Conservation (phyloP, 2,113 vertebrate genomes). For the Lepidothrix coronata region DNA sequence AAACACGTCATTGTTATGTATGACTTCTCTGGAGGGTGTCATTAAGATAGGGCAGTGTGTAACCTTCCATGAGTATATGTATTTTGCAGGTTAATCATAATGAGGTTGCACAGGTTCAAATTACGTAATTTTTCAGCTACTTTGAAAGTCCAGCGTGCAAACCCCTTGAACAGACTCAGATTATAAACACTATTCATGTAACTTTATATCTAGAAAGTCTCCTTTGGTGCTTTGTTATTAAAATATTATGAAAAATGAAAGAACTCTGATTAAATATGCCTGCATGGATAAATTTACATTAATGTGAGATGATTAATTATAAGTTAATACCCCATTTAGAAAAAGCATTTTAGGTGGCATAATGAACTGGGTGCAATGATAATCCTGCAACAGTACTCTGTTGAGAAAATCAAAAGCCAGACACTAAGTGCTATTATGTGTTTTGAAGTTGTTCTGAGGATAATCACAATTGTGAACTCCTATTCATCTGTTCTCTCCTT, state of each 20-base stretch:
- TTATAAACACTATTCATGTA: constrained; percentile 49
- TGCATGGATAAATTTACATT: constrained; percentile 63
- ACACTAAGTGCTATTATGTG: neutral
- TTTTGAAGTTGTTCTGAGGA: constrained; percentile 16
- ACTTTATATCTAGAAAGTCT: constrained; percentile 52
- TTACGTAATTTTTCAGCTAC: constrained; percentile 27
- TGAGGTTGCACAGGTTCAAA: constrained; percentile 29
- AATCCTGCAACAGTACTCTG: neutral
- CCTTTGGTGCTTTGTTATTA: constrained; percentile 61
- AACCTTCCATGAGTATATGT: neutral
- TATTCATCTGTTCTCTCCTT: constrained; percentile 4
- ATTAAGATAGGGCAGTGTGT: neutral
- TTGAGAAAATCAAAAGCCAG: constrained; percentile 51
- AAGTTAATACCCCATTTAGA: constrained; percentile 44
- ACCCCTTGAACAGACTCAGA: constrained; percentile 1
- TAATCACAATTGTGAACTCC: neutral
- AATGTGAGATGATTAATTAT: constrained; percentile 65
- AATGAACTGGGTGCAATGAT: constrained; percentile 36
- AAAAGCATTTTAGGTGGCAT: constrained; percentile 53
- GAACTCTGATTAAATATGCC: constrained; percentile 63
- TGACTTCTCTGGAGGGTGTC: neutral
- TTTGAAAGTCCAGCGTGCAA: constrained; percentile 9
- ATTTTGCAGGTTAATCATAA: constrained; percentile 20
- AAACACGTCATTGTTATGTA: neutral
- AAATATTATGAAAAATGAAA: constrained; percentile 72